Evolutionary conservation across 2,113 vertebrate species (phyloP), one percentile per base, ranked within the genome.

Genomic region (Ifrita kowaldi): DNA sequence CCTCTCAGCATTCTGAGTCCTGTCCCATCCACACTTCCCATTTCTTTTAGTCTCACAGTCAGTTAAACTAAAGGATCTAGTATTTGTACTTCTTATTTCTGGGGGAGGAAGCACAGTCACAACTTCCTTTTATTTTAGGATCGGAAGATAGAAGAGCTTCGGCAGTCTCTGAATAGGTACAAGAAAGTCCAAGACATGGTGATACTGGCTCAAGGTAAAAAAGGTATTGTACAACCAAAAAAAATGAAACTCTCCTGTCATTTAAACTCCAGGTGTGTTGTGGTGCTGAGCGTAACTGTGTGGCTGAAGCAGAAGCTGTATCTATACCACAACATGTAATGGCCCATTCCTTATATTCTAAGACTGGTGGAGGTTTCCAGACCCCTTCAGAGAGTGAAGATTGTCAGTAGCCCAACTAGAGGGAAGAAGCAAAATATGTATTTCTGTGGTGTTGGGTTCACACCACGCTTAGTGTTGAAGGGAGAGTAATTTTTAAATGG

Each of bases 171-270:
- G 67, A 97, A 98, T 82, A 98, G 98, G 35, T 99, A 99, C 94
- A 99, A 99, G 98, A 99, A 99, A 94, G 99, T 99, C 76, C 99
- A 99, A 93, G 99, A 99, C 76, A 98, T 99, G 96, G 99, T 98
- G 83, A 98, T 98, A 95, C 94, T 98, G 35, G 98, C 98, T 82
- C 99, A 99, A 89, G 98, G 98, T 42, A 99, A 99, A 96, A 99
- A 99, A 99, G 99, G 99, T 99, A 95, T 85, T 78, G 67, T 60
- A 26, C 63, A 64, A 52, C 46, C 10, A 39, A 86, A 47, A 56
- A 60, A 53, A 44, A 57, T 20, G 16, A 37, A 75, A 27, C 30
- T 42, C 30, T 44, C 6, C 30, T 87, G 23, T 37, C 23, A 16
- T 87, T 93, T 57, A 65, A 94, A 35, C 30, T 92, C 49, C n/a